Evolutionary conservation across 2,113 vertebrate genomes (phyloP).

Genomic region (Toxotes jaculatrix): DNA sequence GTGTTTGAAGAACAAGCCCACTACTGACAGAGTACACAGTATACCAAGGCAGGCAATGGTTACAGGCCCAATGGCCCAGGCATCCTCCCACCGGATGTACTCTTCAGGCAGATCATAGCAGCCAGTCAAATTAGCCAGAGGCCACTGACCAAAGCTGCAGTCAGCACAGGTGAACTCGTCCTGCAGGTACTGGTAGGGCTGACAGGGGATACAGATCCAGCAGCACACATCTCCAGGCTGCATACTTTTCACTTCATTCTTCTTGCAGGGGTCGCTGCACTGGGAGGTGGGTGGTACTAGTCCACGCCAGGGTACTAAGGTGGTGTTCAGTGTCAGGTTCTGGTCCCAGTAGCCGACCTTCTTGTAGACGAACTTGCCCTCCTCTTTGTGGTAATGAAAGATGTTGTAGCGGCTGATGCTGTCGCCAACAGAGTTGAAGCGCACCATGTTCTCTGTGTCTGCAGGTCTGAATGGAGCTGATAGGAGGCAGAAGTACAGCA

Average conservation of each 20-base stretch:
- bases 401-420: constrained; percentile 98
- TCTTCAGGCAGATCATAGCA: constrained; percentile 96
- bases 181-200: constrained; percentile 93
- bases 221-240: constrained; percentile 99
- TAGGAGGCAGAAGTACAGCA: constrained; percentile 41
- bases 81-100: constrained; percentile 96
- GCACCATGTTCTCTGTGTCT: constrained; percentile 89
- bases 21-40: constrained; percentile 92
- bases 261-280: constrained; percentile 97
- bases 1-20: constrained; percentile 92
- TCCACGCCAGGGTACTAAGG: constrained; percentile 89
- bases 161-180: constrained; percentile 96
- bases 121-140: constrained; percentile 90
- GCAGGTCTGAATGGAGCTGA: constrained; percentile 93
- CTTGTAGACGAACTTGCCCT: constrained; percentile 89
- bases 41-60: constrained; percentile 95
- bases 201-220: constrained; percentile 98
- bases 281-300: constrained; percentile 89
- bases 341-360: constrained; percentile 98
- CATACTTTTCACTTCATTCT: constrained; percentile 97
- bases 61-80: constrained; percentile 95
- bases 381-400: constrained; percentile 91
- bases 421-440: constrained; percentile 92
- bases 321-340: constrained; percentile 90
- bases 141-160: constrained; percentile 95